These are phyloP conservation scores for Pammene fasciana DNA, from an alignment of 2,888 invertebrate genomes.

Conservation along the genomic window DNA sequence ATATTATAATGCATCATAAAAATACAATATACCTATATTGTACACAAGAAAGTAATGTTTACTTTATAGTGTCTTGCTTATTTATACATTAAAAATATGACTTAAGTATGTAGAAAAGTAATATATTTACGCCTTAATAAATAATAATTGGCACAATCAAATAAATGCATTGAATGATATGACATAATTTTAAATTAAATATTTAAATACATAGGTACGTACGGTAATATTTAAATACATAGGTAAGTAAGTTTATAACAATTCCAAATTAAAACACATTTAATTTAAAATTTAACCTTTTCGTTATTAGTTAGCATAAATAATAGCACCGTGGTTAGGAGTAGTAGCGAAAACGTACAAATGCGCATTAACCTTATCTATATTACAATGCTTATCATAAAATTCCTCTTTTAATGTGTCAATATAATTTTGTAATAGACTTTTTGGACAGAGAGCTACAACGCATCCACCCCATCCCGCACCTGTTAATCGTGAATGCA, in stretches of 20 bases:
- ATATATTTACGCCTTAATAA: not conserved
- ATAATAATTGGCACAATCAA: constrained; percentile 37
- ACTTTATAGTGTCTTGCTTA: not conserved
- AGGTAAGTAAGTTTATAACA: too few species aligned
- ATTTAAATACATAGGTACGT: too few species aligned
- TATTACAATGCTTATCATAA: constrained; percentile 83
- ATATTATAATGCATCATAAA: not conserved
- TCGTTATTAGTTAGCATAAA: constrained; percentile 62
- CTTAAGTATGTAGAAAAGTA: not conserved
- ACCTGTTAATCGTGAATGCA: constrained; percentile 97
- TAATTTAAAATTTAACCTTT: too few species aligned
- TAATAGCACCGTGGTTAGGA: constrained; percentile 86
- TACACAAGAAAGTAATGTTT: not conserved
- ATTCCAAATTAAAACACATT: too few species aligned
- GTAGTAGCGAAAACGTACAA: constrained; percentile 89
- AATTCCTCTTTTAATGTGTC: constrained; percentile 86
- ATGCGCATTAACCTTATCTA: constrained; percentile 79
- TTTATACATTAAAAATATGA: not conserved
- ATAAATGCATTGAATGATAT: constrained; percentile 37
- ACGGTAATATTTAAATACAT: too few species aligned
- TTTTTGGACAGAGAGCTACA: constrained; percentile 90
- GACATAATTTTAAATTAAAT: too few species aligned
- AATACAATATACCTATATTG: not conserved
- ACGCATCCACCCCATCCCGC: constrained; percentile 99
- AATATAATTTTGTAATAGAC: constrained; percentile 87